These are phyloP conservation scores for Hirtodrosophila trivittata DNA, from an alignment of 2,888 invertebrate genomes.

Conservation along the genomic window DNA sequence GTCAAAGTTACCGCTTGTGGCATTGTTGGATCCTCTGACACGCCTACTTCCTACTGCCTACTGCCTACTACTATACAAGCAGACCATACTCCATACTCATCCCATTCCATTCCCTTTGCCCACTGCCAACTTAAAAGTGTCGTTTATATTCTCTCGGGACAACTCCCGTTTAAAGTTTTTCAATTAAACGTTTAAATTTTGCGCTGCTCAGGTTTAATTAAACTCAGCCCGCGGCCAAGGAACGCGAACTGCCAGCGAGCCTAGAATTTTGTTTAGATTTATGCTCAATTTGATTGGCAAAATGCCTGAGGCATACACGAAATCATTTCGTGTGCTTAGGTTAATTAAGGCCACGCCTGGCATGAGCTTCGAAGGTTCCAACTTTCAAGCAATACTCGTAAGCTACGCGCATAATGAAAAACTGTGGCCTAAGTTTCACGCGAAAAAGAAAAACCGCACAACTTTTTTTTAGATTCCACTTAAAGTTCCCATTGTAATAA, in stretches of 20 bases:
- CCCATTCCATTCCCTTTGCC: not conserved
- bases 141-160: constrained; percentile 53
- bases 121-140: constrained; percentile 46
- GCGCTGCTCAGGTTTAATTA: constrained; percentile 63
- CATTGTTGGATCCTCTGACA: constrained; percentile 41
- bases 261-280: constrained; percentile 65
- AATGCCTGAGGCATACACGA: constrained; percentile 58
- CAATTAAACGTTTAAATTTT: constrained; percentile 71
- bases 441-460: no score
- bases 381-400: constrained; percentile 7
- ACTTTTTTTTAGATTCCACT: no score
- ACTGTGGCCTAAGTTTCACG: constrained; percentile 5
- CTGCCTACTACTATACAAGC: not conserved
- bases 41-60: constrained; percentile 2
- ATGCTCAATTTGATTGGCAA: constrained; percentile 73
- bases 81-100: not conserved
- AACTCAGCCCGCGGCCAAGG: constrained; percentile 38
- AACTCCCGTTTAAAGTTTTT: constrained; percentile 68
- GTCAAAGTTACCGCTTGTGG: constrained; percentile 59
- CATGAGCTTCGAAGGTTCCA: constrained; percentile 18
- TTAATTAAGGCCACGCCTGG: constrained; percentile 40
- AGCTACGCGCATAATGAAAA: no score
- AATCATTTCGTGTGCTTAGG: constrained; percentile 54
- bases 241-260: constrained; percentile 28
- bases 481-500: no score